Conservation (phyloP, 2,797 vertebrate species). For the Xenentodon cancila region DNA sequence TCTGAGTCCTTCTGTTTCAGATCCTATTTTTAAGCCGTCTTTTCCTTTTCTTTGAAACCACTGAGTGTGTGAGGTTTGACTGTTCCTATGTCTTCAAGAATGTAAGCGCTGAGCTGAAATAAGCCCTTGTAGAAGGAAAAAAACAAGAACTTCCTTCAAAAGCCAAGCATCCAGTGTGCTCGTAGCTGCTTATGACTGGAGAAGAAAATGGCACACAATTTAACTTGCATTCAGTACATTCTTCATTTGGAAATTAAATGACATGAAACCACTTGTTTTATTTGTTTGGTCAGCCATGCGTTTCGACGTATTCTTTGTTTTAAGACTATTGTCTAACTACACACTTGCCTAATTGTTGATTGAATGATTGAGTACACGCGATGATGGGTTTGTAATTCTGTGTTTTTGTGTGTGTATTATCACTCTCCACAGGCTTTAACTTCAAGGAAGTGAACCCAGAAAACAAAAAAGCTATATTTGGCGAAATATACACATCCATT, state of each 20-base stretch:
- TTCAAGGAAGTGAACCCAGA: conserved; percentile 93
- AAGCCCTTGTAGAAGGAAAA: not conserved
- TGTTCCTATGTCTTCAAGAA: conserved; percentile 19
- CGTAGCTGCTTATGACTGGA: too few species aligned
- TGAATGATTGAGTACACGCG: conserved; percentile 18
- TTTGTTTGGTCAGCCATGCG: not conserved
- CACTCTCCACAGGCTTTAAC: conserved; percentile 86
- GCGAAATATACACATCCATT: conserved; percentile 92
- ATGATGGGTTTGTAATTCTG: not conserved
- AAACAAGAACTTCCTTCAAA: conserved; percentile 10
- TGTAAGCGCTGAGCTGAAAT: conserved; percentile 8
- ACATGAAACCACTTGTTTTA: not conserved
- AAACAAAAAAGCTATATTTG: conserved; percentile 87
- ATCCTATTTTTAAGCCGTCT: conserved; percentile 24
- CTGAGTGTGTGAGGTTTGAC: conserved; percentile 9
- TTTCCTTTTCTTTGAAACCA: conserved; percentile 22
- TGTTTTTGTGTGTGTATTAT: conserved; percentile 46
- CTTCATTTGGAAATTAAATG: not conserved
- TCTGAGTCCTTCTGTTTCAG: conserved; percentile 6
- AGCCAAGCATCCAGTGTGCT: not conserved
- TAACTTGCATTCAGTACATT: not conserved
- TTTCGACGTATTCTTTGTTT: not conserved
- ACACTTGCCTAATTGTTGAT: conserved; percentile 22
- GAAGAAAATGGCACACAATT: not conserved
- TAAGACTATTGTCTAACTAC: not conserved